Base-by-base conservation (phyloP, 2,888 invertebrate species). In the Tanytarsus gracilentus region DNA sequence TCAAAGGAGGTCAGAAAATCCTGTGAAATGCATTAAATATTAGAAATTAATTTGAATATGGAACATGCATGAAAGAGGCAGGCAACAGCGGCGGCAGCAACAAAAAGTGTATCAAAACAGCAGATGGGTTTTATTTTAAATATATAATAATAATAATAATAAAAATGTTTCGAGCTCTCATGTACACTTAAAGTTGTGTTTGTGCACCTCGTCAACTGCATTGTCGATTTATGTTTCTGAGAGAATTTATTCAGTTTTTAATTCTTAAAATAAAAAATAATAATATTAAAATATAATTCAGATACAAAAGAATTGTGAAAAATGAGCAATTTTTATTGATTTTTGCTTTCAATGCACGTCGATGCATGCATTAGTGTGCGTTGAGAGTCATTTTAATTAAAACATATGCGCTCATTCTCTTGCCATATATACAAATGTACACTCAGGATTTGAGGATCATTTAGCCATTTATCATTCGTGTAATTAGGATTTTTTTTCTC, bases 401-500 rank as follows among this genome's bases (percentile, higher is more conserved):
- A 56, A 39, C 55, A 56, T 56, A 56, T 56, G 55, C 27, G 55
- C 21, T 9, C 39, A 56, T 56, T 56, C 21, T 44, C 23, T 11
- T 44, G 16, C 9, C 21, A 40, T 40, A 21, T 33, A 23, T 29
- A 30, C 23, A 36, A 18, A 29, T 27, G 16, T n/a, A 21, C 9
- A 44, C 18, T 33, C 33, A 11, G 23, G 53, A 53, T 8, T 56
- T 27, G 27, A 50, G 27, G 50, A 50, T 50, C 27, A 50, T 50
- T 50, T 25, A 4, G 27, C 26, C 50, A 44, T 44, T 44, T 44
- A 44, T 44, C 44, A 44, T 44, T 44, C 18, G 9, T 44, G 23
- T 44, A 44, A 44, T 44, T 44, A 44, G 23, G 23, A 9, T 11
- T 44, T 44, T 44, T 9, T 40, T 18, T 18, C 11, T 23, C 23